Evolutionary conservation across 1,140 invertebrate genomes (phyloP), one percentile per base, ranked within the genome.

Genomic region (Charaxes varanes): DNA sequence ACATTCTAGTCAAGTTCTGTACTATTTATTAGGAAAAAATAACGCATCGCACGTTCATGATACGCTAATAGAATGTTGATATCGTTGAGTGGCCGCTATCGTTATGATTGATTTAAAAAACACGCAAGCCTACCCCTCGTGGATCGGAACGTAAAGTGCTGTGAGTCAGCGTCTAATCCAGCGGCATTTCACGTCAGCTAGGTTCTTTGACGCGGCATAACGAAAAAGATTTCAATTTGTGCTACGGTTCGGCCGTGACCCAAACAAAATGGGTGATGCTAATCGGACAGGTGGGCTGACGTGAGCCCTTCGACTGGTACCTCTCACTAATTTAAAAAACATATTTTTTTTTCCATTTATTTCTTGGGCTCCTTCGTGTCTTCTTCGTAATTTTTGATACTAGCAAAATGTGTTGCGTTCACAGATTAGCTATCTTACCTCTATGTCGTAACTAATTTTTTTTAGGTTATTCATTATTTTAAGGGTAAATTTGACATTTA

Each of bases 281-380:
- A 76, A 74, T 77, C 74, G 70, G 77, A 79, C 77, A 81, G 77
- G 66, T 72, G 72, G 55, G 53, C 52, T 74, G 70, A 80, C 61
- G 61, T 42, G 56, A 50, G 57, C 41, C 45, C 41, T 42, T 53
- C 52, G 38, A 23, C 41, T 38, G 30, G 22, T 23, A 30, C 32
- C 41, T 17, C 30, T 13, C 15, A 34, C 32, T 41, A 47, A 41
- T 35, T 41, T 35, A 27, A 23, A 22, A 33, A 17, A 28, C 38
- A 16, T 32, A 31, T n/a, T n/a, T n/a, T n/a, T n/a, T n/a, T n/a
- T n/a, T n/a, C n/a, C n/a, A n/a, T n/a, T n/a, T n/a, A n/a, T n/a
- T n/a, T n/a, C n/a, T n/a, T n/a, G n/a, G n/a, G n/a, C n/a, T n/a
- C n/a, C n/a, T n/a, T n/a, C n/a, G n/a, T n/a, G n/a, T n/a, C n/a